A percentile compares a stretch with the other conserved stretches of the same genome.
phyloP scores from a whole-genome alignment of 2,888 invertebrate species.

The Cremastinae sp. region DNA sequence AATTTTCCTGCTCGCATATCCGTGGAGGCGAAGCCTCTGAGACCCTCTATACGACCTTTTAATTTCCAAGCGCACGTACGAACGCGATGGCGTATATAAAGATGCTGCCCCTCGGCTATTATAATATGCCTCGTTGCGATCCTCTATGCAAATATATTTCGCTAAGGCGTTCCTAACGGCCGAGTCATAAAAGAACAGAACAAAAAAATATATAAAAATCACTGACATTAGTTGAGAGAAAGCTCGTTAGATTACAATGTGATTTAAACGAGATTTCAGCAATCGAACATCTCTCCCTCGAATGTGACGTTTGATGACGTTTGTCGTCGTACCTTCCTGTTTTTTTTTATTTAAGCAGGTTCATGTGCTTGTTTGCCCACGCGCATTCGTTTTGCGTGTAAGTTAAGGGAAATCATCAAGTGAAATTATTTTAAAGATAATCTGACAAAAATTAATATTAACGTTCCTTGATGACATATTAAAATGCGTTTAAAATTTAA shows the following conservation, averaged over 20 bases:
- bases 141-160: conserved; percentile 36
- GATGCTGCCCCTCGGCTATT: conserved; percentile 39
- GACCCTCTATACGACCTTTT: neutral
- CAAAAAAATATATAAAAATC: neutral
- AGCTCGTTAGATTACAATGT: conserved; percentile 20
- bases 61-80: neutral
- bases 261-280: conserved; percentile 1
- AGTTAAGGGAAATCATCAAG: no score
- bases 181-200: neutral
- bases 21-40: neutral
- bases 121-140: conserved; percentile 31
- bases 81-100: conserved; percentile 9
- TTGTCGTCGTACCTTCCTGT: no score
- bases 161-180: conserved; percentile 6
- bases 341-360: no score
- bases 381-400: no score
- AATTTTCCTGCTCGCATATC: neutral
- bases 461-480: no score
- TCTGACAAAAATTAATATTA: no score
- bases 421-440: no score
- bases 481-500: no score
- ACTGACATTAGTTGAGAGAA: neutral
- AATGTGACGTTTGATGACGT: no score
- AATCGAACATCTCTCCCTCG: no score
- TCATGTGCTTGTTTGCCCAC: no score